Conservation (phyloP, 2,113 vertebrate species). For the Chunga burmeisteri region DNA sequence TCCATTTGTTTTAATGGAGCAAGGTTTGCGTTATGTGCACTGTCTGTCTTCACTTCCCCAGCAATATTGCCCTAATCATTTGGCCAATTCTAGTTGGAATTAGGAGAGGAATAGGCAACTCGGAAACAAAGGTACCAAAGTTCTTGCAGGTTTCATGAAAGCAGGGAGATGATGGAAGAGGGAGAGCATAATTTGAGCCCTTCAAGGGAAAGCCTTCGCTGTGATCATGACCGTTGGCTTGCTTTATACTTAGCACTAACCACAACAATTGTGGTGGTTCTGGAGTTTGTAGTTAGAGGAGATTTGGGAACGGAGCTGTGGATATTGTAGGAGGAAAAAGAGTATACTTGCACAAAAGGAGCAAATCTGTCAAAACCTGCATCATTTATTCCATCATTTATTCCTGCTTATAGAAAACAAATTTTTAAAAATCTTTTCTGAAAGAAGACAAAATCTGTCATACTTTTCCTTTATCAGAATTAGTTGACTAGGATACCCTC, state of each 20-base stretch:
- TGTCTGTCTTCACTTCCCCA: neutral
- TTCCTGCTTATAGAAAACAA: neutral
- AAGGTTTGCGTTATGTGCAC: neutral
- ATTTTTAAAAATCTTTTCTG: neutral
- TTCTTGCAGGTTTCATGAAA: neutral
- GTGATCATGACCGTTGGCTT: neutral
- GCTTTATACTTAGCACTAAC: neutral
- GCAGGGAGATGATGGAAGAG: neutral
- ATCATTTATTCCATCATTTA: neutral
- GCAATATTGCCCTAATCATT: neutral
- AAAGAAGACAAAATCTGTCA: neutral
- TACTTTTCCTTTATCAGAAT: neutral
- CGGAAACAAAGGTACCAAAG: fast-evolving
- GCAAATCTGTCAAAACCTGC: neutral
- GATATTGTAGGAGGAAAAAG: neutral
- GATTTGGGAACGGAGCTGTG: neutral
- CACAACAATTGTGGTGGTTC: neutral
- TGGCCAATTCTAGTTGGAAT: neutral
- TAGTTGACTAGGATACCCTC: neutral
- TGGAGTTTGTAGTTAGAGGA: neutral
- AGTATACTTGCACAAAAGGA: neutral
- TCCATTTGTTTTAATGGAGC: neutral
- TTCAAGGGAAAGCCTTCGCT: neutral
- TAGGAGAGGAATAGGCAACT: neutral
- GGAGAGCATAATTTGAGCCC: neutral